phyloP scores from a whole-genome alignment of 2,797 vertebrate genomes.

The Xenopus petersii region DNA sequence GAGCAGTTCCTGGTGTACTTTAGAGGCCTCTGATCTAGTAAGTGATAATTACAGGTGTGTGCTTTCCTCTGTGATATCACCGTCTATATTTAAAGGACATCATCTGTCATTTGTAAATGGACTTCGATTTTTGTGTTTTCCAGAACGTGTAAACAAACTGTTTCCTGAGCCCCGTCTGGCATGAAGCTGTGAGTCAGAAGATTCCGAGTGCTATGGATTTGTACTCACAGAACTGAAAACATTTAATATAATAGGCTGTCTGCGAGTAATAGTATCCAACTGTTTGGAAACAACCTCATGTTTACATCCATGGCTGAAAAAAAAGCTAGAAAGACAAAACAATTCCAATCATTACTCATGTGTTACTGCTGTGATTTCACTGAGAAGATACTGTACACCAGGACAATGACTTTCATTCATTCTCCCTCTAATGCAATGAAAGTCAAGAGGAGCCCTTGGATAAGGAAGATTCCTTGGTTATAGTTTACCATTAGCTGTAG shows the following conservation, averaged over 20 bases:
- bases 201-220: slow-evolving; percentile 31
- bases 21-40: not conserved
- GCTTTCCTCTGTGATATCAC: not conserved
- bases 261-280: slow-evolving; percentile 23
- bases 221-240: slow-evolving; percentile 24
- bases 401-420: not conserved
- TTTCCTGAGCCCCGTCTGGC: slow-evolving; percentile 28
- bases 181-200: slow-evolving; percentile 41
- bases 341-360: slow-evolving; percentile 19
- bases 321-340: not conserved
- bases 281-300: slow-evolving; percentile 39
- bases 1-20: not conserved
- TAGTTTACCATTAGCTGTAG: too few species aligned
- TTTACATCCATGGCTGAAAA: slow-evolving; percentile 34
- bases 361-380: not conserved
- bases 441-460: not conserved
- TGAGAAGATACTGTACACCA: not conserved
- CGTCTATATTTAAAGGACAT: slow-evolving; percentile 20
- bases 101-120: slow-evolving; percentile 36
- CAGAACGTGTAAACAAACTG: slow-evolving; percentile 35
- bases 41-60: slow-evolving; percentile 31
- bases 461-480: not conserved
- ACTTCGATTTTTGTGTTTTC: slow-evolving; percentile 33
- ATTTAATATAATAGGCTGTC: slow-evolving; percentile 38
- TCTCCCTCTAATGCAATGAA: not conserved